These are phyloP conservation scores for Anastrepha obliqua DNA, from an alignment of 1,140 invertebrate genomes.

Conservation along the genomic window DNA sequence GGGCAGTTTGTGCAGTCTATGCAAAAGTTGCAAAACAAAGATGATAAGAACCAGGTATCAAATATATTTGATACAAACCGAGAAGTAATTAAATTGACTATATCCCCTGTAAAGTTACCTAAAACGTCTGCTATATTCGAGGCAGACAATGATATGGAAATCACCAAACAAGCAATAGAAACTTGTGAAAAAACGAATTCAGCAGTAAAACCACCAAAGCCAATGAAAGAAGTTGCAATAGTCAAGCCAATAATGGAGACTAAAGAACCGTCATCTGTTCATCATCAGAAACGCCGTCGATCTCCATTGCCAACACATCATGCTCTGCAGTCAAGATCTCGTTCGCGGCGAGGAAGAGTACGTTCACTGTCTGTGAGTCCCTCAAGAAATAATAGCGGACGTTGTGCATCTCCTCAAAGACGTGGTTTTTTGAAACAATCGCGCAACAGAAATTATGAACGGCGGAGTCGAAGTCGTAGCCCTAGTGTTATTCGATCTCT, in stretches of 20 bases:
- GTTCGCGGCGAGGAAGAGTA: constrained; percentile 61
- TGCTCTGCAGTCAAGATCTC: constrained; percentile 22
- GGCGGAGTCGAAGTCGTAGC: constrained; percentile 56
- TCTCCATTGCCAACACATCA: constrained; percentile 32
- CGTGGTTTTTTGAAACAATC: neutral
- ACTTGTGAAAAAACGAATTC: constrained; percentile 54
- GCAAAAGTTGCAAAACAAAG: constrained; percentile 19
- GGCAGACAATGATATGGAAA: constrained; percentile 9
- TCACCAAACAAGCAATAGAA: constrained; percentile 1
- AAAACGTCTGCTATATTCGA: constrained; percentile 68
- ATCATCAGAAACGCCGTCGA: constrained; percentile 53
- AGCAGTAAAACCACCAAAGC: constrained; percentile 58
- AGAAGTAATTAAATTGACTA: constrained; percentile 69
- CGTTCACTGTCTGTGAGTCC: constrained; percentile 57
- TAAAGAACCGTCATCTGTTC: constrained; percentile 57
- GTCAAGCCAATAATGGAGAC: constrained; percentile 70
- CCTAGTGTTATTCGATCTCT: neutral
- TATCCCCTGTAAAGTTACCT: constrained; percentile 68
- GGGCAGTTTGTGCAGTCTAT: constrained; percentile 51
- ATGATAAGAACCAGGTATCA: constrained; percentile 25
- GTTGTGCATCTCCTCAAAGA: constrained; percentile 31
- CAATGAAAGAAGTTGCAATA: constrained; percentile 67
- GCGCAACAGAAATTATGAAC: neutral
- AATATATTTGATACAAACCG: constrained; percentile 71
- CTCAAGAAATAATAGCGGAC: neutral